These are phyloP conservation scores for Cryptocephalus moraei DNA, from an alignment of 2,888 invertebrate species.

Conservation along the genomic window DNA sequence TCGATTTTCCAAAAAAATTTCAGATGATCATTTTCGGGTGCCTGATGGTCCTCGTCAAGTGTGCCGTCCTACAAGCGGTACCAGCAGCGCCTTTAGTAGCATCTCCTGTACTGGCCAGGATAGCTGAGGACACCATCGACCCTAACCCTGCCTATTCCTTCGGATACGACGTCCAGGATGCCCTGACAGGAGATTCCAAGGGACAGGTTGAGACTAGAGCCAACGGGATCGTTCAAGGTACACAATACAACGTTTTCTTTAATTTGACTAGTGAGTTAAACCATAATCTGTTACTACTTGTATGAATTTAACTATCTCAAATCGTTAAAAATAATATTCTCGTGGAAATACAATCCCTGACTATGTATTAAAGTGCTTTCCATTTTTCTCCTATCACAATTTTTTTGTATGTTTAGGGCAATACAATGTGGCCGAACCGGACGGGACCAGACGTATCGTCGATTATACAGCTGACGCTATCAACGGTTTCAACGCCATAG, in stretches of 20 bases:
- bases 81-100: slow-evolving; percentile 19
- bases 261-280: no score
- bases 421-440: slow-evolving; percentile 53
- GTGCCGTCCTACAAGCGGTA: slow-evolving; percentile 34
- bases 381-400: no score
- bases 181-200: slow-evolving; percentile 50
- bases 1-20: background rate
- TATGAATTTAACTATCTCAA: no score
- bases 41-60: slow-evolving; percentile 20
- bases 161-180: slow-evolving; percentile 59
- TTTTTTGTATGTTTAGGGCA: slow-evolving; percentile 25
- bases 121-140: slow-evolving; percentile 39
- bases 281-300: no score
- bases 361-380: no score
- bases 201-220: slow-evolving; percentile 45
- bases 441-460: slow-evolving; percentile 51
- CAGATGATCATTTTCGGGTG: slow-evolving; percentile 23
- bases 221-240: slow-evolving; percentile 52
- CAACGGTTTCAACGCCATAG: slow-evolving; percentile 57
- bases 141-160: slow-evolving; percentile 58
- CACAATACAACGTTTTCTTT: no score
- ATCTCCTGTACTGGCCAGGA: slow-evolving; percentile 38
- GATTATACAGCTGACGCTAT: slow-evolving; percentile 56
- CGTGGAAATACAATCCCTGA: no score
- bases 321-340: no score